A percentile compares a stretch with the other conserved stretches of the same genome.
phyloP scores from a whole-genome alignment of 1,140 invertebrate genomes.

The Lepidostoma basale region DNA sequence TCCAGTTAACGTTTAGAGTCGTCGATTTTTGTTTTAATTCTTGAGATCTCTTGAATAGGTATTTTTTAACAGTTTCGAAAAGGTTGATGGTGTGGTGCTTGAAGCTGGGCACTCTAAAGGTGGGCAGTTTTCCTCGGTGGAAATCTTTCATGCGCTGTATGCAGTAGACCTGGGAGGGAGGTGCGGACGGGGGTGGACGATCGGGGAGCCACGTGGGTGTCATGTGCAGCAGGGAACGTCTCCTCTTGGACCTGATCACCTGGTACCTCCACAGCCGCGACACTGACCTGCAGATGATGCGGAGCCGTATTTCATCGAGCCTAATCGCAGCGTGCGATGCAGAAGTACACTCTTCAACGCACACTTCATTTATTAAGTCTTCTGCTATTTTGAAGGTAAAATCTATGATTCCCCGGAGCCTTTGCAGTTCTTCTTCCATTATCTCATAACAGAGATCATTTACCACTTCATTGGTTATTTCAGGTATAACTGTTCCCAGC shows the following conservation, averaged over 20 bases:
- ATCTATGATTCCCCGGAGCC: slow-evolving; percentile 51
- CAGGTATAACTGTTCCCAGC: slow-evolving; percentile 48
- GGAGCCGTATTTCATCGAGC: slow-evolving; percentile 50
- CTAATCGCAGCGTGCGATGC: slow-evolving; percentile 56
- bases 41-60: slow-evolving; percentile 56
- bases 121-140: slow-evolving; percentile 56
- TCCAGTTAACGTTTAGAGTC: slow-evolving; percentile 68
- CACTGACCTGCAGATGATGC: slow-evolving; percentile 52
- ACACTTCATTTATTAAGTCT: slow-evolving; percentile 57
- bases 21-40: slow-evolving; percentile 56
- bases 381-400: slow-evolving; percentile 55
- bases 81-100: slow-evolving; percentile 55
- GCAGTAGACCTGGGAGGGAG: slow-evolving; percentile 58
- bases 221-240: slow-evolving; percentile 61
- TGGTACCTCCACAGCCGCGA: slow-evolving; percentile 54
- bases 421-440: slow-evolving; percentile 54
- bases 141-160: slow-evolving; percentile 63
- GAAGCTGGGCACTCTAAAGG: slow-evolving; percentile 51
- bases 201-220: slow-evolving; percentile 67
- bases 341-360: slow-evolving; percentile 57
- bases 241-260: slow-evolving; percentile 59
- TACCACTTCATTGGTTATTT: slow-evolving; percentile 55
- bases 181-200: slow-evolving; percentile 57
- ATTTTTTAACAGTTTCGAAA: slow-evolving; percentile 57
- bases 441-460: slow-evolving; percentile 51